A percentile compares a stretch with the other conserved stretches of the same genome.
phyloP scores from a whole-genome alignment of 2,113 vertebrate species.

The Apaloderma vittatum region DNA sequence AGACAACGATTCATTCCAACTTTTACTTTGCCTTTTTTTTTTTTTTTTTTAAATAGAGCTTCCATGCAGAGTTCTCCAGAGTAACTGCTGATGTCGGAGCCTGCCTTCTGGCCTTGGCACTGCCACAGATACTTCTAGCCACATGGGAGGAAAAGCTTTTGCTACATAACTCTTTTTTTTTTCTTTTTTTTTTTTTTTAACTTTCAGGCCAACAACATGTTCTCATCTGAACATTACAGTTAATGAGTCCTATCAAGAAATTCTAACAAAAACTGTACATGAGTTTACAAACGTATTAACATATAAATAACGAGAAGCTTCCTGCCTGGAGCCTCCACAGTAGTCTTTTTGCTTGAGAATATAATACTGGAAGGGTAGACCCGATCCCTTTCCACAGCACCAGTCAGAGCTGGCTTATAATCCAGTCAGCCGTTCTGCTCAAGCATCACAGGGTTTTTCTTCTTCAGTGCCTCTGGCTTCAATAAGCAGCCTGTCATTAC shows the following conservation, averaged over 20 bases:
- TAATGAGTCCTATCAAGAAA: constrained; percentile 78
- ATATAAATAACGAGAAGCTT: constrained; percentile 87
- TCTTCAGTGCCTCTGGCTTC: constrained; percentile 75
- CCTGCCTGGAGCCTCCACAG: constrained; percentile 76
- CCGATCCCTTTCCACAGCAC: constrained; percentile 66
- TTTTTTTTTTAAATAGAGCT: constrained; percentile 35
- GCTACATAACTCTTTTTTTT: constrained; percentile 45
- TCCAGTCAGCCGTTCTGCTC: constrained; percentile 66
- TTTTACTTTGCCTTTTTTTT: constrained; percentile 67
- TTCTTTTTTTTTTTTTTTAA: constrained; percentile 3
- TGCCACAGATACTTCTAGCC: constrained; percentile 29
- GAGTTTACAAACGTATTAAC: constrained; percentile 89
- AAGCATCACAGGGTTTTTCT: constrained; percentile 61
- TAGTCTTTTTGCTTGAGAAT: constrained; percentile 79
- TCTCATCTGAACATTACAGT: constrained; percentile 75
- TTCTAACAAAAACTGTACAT: constrained; percentile 85
- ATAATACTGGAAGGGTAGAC: constrained; percentile 72
- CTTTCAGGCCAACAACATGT: constrained; percentile 51
- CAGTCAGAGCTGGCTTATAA: constrained; percentile 51
- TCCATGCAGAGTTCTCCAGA: constrained; percentile 66
- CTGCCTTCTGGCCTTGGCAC: constrained; percentile 20
- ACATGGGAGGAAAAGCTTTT: constrained; percentile 60
- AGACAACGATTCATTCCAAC: constrained; percentile 63
- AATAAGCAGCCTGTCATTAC: constrained; percentile 69
- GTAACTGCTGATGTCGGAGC: constrained; percentile 23